Evolutionary conservation across 2,888 invertebrate genomes (phyloP).

Genomic region (Eulithis prunata): DNA sequence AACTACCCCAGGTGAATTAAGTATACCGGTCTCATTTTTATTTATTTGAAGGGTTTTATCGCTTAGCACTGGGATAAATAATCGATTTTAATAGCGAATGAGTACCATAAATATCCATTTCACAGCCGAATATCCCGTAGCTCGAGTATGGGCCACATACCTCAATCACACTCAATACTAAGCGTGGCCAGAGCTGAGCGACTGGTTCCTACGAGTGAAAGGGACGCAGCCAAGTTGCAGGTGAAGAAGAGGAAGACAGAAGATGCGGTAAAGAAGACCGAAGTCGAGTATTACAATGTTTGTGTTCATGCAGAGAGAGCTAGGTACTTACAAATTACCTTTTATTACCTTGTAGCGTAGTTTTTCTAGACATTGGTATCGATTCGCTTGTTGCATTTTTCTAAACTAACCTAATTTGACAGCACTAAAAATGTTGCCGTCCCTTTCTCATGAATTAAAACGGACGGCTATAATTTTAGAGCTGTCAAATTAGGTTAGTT

Average conservation of each 20-base stretch:
- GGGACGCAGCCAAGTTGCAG: conserved; percentile 91
- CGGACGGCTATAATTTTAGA: no score
- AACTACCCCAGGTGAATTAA: no score
- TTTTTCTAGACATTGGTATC: no score
- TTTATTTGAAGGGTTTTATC: background rate
- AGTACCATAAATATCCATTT: conserved; percentile 24
- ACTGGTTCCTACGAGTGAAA: conserved; percentile 74
- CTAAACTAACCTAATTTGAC: no score
- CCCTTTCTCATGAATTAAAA: no score
- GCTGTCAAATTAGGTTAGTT: no score
- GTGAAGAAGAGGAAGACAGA: conserved; percentile 95
- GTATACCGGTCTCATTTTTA: no score
- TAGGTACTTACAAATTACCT: conserved; percentile 76
- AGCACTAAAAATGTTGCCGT: no score
- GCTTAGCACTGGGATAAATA: conserved; percentile 5
- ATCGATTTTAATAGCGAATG: conserved; percentile 12
- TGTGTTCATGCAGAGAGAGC: conserved; percentile 96
- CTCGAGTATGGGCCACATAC: conserved; percentile 84
- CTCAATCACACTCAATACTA: conserved; percentile 79
- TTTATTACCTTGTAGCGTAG: no score
- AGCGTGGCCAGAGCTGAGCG: conserved; percentile 75
- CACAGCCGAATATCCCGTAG: conserved; percentile 79
- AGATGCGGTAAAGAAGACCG: conserved; percentile 95
- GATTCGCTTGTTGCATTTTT: no score
- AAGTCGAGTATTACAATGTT: conserved; percentile 96